Evolutionary conservation across 2,888 invertebrate species (phyloP), one percentile per base, ranked within the genome.

Genomic region (Arenicola marina): DNA sequence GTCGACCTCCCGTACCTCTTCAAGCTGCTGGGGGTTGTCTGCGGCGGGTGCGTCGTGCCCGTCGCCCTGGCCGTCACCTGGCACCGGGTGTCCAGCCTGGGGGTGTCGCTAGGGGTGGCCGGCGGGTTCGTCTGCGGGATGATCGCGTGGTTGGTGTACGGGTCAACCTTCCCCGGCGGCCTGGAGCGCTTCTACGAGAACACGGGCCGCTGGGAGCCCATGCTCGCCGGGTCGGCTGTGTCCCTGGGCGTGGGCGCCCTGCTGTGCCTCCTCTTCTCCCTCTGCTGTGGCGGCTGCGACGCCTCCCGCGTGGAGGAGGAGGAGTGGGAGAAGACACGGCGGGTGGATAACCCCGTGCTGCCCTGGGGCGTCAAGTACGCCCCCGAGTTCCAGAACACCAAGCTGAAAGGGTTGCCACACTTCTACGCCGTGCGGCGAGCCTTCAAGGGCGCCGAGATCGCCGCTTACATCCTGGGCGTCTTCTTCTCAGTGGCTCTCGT

Each of bases 311-410:
- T 64, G 28, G 69, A 70, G 34, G 66, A 64, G 38, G 67, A 66
- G 21, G 63, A 62, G 33, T 71, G 71, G 71, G 71, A 70, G 62
- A 68, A 67, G 51, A 68, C 68, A 11, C 55, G 69, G 28, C 21
- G 46, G 15, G 64, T 71, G 28, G 69, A 71, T 58, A 70, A 68
- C 48, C 67, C 67, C 11, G 48, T 70, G 32, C 55, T 67, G 45
- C 66, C 71, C 15, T 71, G 71, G 71, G 38, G 66, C 1, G 68
- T 68, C 15, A 68, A 63, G 43, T 70, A 70, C 54, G 65, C 70
- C n/a, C 61, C 65, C 2, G 63, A 65, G 21, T 57, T 70, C 43
- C 55, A 59, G 2, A 58, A 48, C 11, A 24, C n/a, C n/a, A 55
- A 64, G 18, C 31, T 63, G 34, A 61, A 66, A 43, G 65, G 68